Evolutionary conservation across 1,140 invertebrate genomes (phyloP).

Genomic region (Polypedilum vanderplanki): DNA sequence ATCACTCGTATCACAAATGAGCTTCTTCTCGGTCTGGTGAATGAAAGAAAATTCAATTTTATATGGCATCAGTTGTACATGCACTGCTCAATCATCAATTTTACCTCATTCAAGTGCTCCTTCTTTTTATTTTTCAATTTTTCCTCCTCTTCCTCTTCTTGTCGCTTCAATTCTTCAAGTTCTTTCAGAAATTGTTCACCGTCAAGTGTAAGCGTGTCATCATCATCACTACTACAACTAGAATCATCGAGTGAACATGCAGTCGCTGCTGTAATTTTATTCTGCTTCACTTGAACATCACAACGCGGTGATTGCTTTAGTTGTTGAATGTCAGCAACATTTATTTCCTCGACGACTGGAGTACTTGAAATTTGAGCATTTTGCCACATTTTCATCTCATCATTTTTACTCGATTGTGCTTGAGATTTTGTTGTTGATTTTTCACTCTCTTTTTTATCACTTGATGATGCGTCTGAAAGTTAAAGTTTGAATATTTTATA

Average conservation of each 20-base stretch:
- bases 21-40: background rate
- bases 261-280: background rate
- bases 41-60: background rate
- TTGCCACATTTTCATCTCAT: background rate
- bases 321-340: background rate
- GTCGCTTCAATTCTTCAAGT: background rate
- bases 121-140: background rate
- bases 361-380: background rate
- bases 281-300: background rate
- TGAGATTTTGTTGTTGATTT: background rate
- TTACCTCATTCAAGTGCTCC: background rate
- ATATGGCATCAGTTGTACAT: slow-evolving; percentile 9
- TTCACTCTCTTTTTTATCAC: background rate
- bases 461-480: too few relatives aligned
- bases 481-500: background rate
- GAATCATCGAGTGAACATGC: background rate
- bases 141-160: background rate
- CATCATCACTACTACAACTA: background rate
- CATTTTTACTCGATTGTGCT: background rate
- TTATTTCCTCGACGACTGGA: background rate
- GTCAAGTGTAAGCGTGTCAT: slow-evolving; percentile 1
- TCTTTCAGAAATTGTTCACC: background rate
- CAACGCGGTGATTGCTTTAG: background rate
- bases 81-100: slow-evolving; percentile 23
- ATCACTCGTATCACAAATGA: slow-evolving; percentile 20